phyloP scores from a whole-genome alignment of 1,140 invertebrate species.

The Trigoniulus corallinus region DNA sequence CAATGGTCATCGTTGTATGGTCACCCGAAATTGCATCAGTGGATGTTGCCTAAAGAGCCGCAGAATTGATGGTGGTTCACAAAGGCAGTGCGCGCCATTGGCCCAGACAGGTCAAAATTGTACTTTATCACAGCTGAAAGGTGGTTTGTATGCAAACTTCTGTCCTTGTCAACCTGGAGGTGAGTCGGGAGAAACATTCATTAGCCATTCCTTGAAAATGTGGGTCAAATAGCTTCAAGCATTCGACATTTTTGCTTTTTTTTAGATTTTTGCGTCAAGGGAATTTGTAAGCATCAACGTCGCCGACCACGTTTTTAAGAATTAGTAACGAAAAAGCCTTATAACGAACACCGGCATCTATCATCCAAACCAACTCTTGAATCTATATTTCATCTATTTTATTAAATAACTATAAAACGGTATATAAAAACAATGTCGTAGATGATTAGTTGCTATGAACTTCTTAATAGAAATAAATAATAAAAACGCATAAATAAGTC shows the following conservation, averaged over 20 bases:
- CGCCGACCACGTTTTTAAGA: neutral
- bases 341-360: neutral
- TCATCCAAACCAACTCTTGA: no score
- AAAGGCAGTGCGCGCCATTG: neutral
- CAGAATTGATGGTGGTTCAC: neutral
- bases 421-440: no score
- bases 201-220: neutral
- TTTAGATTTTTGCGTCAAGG: neutral
- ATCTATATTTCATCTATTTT: no score
- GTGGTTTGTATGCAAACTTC: neutral
- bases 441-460: no score
- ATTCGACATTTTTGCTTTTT: neutral
- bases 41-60: neutral
- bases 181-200: neutral
- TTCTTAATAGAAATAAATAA: no score
- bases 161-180: neutral
- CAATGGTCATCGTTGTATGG: neutral
- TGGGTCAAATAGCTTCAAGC: neutral
- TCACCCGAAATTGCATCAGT: neutral
- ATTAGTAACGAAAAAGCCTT: neutral
- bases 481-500: no score
- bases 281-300: no score
- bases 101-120: neutral
- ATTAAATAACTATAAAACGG: no score
- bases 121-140: neutral